Conservation (phyloP, 2,113 vertebrate genomes). For the Piprites chloris region DNA sequence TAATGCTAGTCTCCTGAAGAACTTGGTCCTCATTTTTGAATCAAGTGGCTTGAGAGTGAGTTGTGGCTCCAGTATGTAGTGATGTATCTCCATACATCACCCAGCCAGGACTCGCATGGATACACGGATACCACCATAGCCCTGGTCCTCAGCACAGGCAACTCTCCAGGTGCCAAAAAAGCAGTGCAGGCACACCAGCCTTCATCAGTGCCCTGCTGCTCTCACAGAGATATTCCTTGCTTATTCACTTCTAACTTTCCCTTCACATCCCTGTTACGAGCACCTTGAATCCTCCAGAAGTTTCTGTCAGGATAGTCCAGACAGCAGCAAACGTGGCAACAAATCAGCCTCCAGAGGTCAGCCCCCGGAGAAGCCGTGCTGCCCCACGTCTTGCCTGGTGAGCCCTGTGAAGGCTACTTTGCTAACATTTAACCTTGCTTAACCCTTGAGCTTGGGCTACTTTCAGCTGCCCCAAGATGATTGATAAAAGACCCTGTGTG, state of each 20-base stretch:
- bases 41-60: neutral
- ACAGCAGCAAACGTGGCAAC: neutral
- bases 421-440: constrained; percentile 29
- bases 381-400: neutral
- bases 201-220: neutral
- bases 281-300: neutral
- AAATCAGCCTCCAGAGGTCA: neutral
- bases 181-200: neutral
- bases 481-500: neutral
- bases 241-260: neutral
- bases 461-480: neutral
- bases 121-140: fast-evolving
- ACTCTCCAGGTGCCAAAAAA: neutral
- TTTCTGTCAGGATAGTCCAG: neutral
- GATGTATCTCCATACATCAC: neutral
- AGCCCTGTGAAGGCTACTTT: neutral
- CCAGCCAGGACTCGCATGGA: neutral
- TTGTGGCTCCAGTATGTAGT: neutral
- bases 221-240: neutral
- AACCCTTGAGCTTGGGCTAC: constrained; percentile 3
- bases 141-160: neutral
- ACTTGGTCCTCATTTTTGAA: neutral
- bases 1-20: neutral
- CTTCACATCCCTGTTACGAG: neutral
- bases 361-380: neutral